Evolutionary conservation across 2,113 vertebrate species (phyloP).

Genomic region (Takifugu bimaculatus): DNA sequence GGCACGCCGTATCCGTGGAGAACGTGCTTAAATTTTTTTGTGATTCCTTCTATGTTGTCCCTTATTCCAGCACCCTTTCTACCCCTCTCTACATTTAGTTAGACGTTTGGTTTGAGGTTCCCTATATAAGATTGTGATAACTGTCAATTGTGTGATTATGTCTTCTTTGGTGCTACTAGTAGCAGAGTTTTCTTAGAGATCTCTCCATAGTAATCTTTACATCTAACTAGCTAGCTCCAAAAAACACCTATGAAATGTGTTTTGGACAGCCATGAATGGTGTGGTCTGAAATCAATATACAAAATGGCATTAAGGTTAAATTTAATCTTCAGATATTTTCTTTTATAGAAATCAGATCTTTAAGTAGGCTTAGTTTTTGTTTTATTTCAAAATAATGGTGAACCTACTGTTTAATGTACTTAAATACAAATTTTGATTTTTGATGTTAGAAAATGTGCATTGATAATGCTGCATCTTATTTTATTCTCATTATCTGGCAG

Average conservation of each 20-base stretch:
- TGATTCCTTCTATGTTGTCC: constrained; percentile 35
- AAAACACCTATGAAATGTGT: not conserved
- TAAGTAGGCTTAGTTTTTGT: constrained; percentile 33
- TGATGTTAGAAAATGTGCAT: constrained; percentile 54
- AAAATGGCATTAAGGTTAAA: constrained; percentile 45
- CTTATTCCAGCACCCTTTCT: constrained; percentile 36
- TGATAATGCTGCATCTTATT: constrained; percentile 57
- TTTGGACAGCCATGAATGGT: constrained; percentile 13
- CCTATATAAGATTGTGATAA: constrained; percentile 69
- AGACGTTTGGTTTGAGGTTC: constrained; percentile 68
- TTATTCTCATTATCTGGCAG: constrained; percentile 36
- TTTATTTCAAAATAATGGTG: constrained; percentile 48
- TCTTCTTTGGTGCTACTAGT: constrained; percentile 70
- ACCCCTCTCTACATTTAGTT: constrained; percentile 49
- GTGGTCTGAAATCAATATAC: constrained; percentile 39
- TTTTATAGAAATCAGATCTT: constrained; percentile 46
- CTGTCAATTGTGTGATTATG: constrained; percentile 64
- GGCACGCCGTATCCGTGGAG: constrained; percentile 79
- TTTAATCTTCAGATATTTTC: constrained; percentile 35
- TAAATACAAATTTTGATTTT: constrained; percentile 49
- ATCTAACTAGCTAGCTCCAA: constrained; percentile 37
- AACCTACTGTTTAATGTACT: constrained; percentile 65
- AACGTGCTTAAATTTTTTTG: constrained; percentile 67
- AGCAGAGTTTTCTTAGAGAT: constrained; percentile 55
- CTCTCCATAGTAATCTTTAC: constrained; percentile 44